Conservation (phyloP, 2,888 invertebrate species). For the Camponotus fellah region DNA sequence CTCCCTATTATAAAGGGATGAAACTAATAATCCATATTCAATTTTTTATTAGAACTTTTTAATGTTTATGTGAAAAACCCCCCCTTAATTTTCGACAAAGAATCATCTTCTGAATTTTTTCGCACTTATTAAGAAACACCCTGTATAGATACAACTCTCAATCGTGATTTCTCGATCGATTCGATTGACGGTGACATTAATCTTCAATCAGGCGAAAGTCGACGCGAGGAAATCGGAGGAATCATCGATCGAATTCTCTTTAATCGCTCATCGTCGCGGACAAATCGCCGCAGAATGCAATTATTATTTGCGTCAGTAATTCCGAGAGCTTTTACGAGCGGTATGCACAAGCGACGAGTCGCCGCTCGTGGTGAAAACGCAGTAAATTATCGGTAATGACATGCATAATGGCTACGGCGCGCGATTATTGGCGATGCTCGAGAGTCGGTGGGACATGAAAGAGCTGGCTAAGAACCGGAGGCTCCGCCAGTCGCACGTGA, state of each 20-base stretch:
- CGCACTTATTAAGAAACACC: neutral
- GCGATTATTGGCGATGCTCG: constrained; percentile 53
- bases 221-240: constrained; percentile 42
- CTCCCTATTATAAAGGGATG: no score
- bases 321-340: constrained; percentile 50
- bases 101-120: no score
- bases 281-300: constrained; percentile 59
- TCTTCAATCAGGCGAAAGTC: constrained; percentile 51
- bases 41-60: no score
- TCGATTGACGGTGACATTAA: constrained; percentile 29
- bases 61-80: no score
- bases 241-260: constrained; percentile 43
- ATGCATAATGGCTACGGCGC: constrained; percentile 61
- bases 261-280: constrained; percentile 34
- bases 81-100: no score
- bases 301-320: constrained; percentile 60
- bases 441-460: constrained; percentile 47
- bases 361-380: constrained; percentile 66
- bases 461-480: constrained; percentile 31
- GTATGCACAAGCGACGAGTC: constrained; percentile 42
- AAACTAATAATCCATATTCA: no score
- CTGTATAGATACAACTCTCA: neutral
- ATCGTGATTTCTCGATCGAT: constrained; percentile 24
- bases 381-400: constrained; percentile 70
- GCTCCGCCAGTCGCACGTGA: constrained; percentile 32